These are phyloP conservation scores for Callocephalon fimbriatum DNA, from an alignment of 2,113 vertebrate species.

Conservation along the genomic window DNA sequence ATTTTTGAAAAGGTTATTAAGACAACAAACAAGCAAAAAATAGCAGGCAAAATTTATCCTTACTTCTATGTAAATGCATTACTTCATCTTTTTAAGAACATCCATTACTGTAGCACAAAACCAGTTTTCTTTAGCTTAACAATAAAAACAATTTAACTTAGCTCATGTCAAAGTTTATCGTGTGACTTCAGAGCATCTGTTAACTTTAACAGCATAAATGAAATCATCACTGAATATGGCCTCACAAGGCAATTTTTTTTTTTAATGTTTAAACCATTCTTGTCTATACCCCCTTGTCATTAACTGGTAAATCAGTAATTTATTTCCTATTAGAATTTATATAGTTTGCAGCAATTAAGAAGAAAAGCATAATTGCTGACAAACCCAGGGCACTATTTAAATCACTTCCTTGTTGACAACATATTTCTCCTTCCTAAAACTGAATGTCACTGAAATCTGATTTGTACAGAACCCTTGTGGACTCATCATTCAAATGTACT, in stretches of 20 bases:
- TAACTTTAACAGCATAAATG: conserved; percentile 75
- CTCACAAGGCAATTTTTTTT: conserved; percentile 75
- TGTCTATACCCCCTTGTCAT: conserved; percentile 83
- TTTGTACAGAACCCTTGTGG: conserved; percentile 87
- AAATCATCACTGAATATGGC: conserved; percentile 76
- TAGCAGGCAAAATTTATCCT: background rate
- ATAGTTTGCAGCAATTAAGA: conserved; percentile 87
- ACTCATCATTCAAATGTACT: conserved; percentile 87
- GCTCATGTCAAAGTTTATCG: conserved; percentile 75
- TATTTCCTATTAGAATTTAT: conserved; percentile 89
- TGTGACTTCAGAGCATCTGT: conserved; percentile 75
- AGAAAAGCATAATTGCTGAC: conserved; percentile 88
- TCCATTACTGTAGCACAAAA: background rate
- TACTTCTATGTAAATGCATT: background rate
- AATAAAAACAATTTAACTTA: conserved; percentile 52
- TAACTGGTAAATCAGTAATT: conserved; percentile 87
- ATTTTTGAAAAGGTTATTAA: background rate
- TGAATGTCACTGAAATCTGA: conserved; percentile 89
- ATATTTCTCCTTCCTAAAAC: conserved; percentile 87
- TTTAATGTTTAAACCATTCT: conserved; percentile 77
- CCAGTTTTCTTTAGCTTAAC: conserved; percentile 1
- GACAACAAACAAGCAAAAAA: background rate
- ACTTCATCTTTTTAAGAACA: conserved; percentile 15
- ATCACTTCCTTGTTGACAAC: conserved; percentile 90
- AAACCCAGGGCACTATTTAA: conserved; percentile 88